A percentile compares a stretch with the other conserved stretches of the same genome.
Conservation (phyloP, 1,140 invertebrate species). For the Penaeus indicus region DNA sequence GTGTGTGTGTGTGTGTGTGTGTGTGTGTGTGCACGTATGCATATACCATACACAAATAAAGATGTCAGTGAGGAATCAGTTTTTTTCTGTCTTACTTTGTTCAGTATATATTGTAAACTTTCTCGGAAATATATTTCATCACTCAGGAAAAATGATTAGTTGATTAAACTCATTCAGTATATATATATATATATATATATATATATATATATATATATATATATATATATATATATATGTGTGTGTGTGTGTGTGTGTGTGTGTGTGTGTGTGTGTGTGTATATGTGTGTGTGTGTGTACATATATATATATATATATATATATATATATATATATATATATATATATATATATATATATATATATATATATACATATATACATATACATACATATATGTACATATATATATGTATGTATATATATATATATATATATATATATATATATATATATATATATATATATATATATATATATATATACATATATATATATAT, state of each 20-base stretch:
- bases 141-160: no score
- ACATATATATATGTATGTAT: background rate
- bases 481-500: background rate
- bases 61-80: no score
- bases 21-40: no score
- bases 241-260: no score
- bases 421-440: constrained; percentile 4
- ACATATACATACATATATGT: background rate
- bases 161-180: no score
- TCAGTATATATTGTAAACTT: no score
- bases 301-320: background rate
- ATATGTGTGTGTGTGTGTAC: background rate
- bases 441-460: constrained; percentile 14
- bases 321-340: background rate
- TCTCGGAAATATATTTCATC: no score
- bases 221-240: no score
- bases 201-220: background rate
- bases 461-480: constrained; percentile 18
- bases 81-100: no score
- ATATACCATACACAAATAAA: no score
- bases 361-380: background rate
- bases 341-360: background rate
- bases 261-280: background rate
- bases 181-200: background rate
- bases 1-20: no score